Conservation (phyloP, 1,140 invertebrate genomes). For the Pseudomyrmex flavicornis region DNA sequence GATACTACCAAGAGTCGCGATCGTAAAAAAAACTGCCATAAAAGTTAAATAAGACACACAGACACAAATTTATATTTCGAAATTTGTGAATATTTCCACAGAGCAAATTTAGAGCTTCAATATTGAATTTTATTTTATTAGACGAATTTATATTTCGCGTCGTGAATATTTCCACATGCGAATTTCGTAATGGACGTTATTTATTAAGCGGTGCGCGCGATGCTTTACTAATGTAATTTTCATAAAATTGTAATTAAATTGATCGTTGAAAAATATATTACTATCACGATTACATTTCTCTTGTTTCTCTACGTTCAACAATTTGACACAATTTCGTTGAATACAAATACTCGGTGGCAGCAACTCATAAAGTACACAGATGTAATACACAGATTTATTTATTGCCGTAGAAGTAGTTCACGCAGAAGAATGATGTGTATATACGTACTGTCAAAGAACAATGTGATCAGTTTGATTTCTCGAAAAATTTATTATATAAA, state of each 20-base stretch:
- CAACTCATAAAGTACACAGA: too few relatives aligned
- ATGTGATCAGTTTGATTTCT: too few relatives aligned
- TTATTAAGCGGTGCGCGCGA: background rate
- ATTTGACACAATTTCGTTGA: too few relatives aligned
- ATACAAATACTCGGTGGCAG: background rate
- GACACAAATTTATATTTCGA: too few relatives aligned
- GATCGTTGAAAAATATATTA: too few relatives aligned
- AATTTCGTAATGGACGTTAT: background rate
- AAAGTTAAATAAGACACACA: background rate
- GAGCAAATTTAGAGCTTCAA: background rate
- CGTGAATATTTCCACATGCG: background rate
- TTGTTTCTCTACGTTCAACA: background rate
- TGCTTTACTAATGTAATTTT: too few relatives aligned
- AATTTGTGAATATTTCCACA: too few relatives aligned
- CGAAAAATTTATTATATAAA: too few relatives aligned
- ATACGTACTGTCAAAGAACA: too few relatives aligned
- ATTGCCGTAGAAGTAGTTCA: background rate
- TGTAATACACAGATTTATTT: background rate
- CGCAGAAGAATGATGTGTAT: too few relatives aligned
- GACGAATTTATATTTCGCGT: background rate
- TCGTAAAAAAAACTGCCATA: slow-evolving; percentile 35
- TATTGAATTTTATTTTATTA: background rate
- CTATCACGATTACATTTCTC: background rate
- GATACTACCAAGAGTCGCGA: slow-evolving; percentile 10
- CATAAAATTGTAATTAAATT: too few relatives aligned